A percentile compares a stretch with the other conserved stretches of the same genome.
phyloP scores from a whole-genome alignment of 2,113 vertebrate species.

The Hypocryptadius cinnamomeus region DNA sequence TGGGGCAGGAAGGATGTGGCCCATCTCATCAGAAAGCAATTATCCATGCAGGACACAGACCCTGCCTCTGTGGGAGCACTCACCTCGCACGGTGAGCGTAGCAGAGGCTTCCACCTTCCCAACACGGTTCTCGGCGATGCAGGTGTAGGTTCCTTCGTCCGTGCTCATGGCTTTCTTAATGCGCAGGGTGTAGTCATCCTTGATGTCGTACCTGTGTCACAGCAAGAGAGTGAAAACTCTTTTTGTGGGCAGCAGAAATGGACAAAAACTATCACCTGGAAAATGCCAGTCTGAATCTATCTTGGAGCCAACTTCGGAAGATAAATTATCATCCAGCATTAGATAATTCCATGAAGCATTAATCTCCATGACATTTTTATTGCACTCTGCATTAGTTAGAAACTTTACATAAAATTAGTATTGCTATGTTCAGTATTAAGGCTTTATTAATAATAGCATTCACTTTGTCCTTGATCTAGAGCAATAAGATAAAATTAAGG shows the following conservation, averaged over 20 bases:
- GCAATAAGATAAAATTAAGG: constrained; percentile 61
- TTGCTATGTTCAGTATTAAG: constrained; percentile 38
- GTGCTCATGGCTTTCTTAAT: constrained; percentile 84
- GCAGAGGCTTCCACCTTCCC: constrained; percentile 92
- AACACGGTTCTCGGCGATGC: constrained; percentile 93
- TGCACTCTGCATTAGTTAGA: constrained; percentile 51
- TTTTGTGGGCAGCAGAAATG: neutral
- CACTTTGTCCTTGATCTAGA: constrained; percentile 57
- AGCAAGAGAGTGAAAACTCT: neutral
- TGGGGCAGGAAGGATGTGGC: neutral
- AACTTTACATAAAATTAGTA: constrained; percentile 65
- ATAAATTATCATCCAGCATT: constrained; percentile 55
- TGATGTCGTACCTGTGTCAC: constrained; percentile 87
- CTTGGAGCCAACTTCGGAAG: constrained; percentile 3
- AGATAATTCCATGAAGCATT: constrained; percentile 54
- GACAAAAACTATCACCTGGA: constrained; percentile 3
- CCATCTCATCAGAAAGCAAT: neutral
- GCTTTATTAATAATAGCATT: constrained; percentile 56
- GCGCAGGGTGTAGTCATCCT: constrained; percentile 91
- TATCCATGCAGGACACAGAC: neutral
- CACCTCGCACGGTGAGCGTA: constrained; percentile 93
- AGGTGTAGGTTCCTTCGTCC: constrained; percentile 90
- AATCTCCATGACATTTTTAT: constrained; percentile 58
- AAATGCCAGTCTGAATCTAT: neutral
- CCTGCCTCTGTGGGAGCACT: neutral